phyloP scores from a whole-genome alignment of 2,888 invertebrate genomes.

The Calameuta idolon region DNA sequence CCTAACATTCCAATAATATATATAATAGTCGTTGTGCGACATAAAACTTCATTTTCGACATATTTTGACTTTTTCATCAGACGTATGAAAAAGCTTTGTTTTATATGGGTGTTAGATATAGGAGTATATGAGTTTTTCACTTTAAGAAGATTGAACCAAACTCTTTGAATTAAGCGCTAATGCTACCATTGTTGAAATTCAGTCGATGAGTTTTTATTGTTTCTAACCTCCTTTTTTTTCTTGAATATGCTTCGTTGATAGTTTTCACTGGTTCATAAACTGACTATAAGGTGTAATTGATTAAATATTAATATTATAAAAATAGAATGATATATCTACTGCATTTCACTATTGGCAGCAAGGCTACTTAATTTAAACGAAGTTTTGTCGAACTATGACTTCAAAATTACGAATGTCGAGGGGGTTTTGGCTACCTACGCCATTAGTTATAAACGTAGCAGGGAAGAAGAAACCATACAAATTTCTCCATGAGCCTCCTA shows the following conservation, averaged over 20 bases:
- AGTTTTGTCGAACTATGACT: no score
- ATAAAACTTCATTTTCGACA: no score
- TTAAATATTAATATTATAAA: not conserved
- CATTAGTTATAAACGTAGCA: not conserved
- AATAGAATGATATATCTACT: not conserved
- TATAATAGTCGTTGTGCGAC: no score
- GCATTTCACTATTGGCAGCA: not conserved
- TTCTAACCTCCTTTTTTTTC: not conserved
- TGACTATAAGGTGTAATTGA: not conserved
- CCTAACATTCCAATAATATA: no score
- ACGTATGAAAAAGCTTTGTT: not conserved
- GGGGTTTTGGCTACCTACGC: not conserved
- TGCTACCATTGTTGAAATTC: not conserved
- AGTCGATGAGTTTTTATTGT: not conserved
- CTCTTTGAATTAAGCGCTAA: not conserved
- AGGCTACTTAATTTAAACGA: no score
- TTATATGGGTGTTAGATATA: not conserved
- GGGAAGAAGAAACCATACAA: not conserved
- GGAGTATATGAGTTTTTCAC: not conserved
- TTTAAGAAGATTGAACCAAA: no score
- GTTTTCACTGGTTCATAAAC: no score
- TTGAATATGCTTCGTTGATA: not conserved
- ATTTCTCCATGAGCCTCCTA: not conserved
- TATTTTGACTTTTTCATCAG: no score
- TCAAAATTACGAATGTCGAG: not conserved